Conservation (phyloP, 2,797 vertebrate species). For the Epinephelus malabaricus region DNA sequence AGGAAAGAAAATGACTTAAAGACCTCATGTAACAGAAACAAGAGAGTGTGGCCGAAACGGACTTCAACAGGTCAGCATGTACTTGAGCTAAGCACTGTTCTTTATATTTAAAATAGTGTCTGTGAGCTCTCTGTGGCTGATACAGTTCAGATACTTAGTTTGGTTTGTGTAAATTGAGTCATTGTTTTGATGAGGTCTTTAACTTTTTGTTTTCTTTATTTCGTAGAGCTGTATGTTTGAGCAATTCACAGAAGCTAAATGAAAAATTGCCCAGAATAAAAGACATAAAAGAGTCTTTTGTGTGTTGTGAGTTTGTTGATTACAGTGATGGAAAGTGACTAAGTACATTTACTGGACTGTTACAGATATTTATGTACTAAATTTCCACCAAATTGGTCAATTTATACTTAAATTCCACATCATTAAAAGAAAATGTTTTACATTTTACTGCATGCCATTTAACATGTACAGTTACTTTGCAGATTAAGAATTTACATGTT, state of each 20-base stretch:
- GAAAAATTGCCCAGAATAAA: slow-evolving; percentile 47
- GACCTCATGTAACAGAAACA: neutral
- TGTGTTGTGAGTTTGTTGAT: neutral
- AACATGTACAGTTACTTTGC: neutral
- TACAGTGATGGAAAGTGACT: too few relatives aligned
- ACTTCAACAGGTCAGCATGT: neutral
- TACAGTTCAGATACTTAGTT: neutral
- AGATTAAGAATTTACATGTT: neutral
- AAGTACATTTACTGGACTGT: neutral
- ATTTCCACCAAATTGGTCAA: neutral
- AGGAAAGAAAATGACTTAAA: neutral
- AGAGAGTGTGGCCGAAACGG: neutral
- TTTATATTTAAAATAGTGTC: too few relatives aligned
- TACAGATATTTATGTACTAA: too few relatives aligned
- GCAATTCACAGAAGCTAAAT: neutral
- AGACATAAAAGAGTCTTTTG: neutral
- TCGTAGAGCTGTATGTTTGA: slow-evolving; percentile 11
- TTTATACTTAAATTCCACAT: neutral
- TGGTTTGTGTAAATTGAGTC: neutral
- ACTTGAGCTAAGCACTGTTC: neutral
- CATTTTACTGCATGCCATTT: neutral
- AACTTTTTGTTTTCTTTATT: neutral
- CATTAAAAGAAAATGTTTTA: neutral
- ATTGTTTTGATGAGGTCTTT: neutral
- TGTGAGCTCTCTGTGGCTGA: neutral